These are phyloP conservation scores for Cheilosia vernalis DNA, from an alignment of 2,888 invertebrate genomes.

Conservation along the genomic window DNA sequence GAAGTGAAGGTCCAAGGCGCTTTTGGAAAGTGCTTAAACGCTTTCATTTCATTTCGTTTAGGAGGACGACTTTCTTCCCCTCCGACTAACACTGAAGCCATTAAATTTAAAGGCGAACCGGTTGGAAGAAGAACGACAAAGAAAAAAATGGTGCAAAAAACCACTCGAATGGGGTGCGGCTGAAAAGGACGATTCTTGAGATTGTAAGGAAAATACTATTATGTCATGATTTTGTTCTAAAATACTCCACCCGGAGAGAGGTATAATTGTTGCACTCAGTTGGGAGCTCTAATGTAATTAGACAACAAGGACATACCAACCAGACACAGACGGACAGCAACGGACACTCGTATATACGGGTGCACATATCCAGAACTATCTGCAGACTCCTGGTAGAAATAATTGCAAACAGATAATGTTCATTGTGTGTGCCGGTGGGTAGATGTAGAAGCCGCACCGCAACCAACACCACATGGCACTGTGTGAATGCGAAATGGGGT, in stretches of 20 bases:
- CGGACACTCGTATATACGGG: slow-evolving; percentile 36
- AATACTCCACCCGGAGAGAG: slow-evolving; percentile 30
- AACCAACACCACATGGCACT: slow-evolving; percentile 20
- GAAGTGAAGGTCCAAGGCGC: slow-evolving; percentile 46
- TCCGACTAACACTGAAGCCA: slow-evolving; percentile 50
- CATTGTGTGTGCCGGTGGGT: slow-evolving; percentile 52
- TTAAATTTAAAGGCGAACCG: slow-evolving; percentile 57
- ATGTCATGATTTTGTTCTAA: slow-evolving; percentile 62
- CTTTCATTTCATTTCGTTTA: slow-evolving; percentile 66
- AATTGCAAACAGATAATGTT: slow-evolving; percentile 72
- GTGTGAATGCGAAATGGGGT: slow-evolving; percentile 8
- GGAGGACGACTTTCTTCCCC: slow-evolving; percentile 30
- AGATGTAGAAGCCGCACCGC: slow-evolving; percentile 2
- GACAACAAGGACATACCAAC: slow-evolving; percentile 64
- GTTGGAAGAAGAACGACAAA: slow-evolving; percentile 1
- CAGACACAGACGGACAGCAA: slow-evolving; percentile 41
- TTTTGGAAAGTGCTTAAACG: slow-evolving; percentile 53
- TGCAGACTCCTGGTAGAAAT: slow-evolving; percentile 54
- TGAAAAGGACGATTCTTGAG: slow-evolving; percentile 59
- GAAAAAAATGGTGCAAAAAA: neutral
- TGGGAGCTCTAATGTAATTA: slow-evolving; percentile 72
- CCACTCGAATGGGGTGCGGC: neutral
- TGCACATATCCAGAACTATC: neutral
- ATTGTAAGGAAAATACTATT: slow-evolving; percentile 69
- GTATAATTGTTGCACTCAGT: slow-evolving; percentile 68